Percentiles rank a stretch among this genome's conserved stretches.
phyloP scores from a whole-genome alignment of 2,888 invertebrate species.

The Cheilosia scutellata region DNA sequence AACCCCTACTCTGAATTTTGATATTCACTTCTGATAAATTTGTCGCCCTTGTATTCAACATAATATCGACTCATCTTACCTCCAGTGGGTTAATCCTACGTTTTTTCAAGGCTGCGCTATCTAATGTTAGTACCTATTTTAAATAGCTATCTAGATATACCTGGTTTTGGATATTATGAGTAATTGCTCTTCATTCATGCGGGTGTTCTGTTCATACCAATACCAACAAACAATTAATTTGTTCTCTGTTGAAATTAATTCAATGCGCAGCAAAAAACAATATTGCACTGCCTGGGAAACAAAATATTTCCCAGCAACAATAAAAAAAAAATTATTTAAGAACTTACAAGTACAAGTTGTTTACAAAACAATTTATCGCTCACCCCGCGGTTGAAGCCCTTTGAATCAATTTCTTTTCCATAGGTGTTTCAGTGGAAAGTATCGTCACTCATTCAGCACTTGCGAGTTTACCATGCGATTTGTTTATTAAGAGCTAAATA shows the following conservation, averaged over 20 bases:
- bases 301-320: background rate
- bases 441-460: constrained; percentile 6
- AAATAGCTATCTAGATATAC: too few species aligned
- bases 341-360: constrained; percentile 25
- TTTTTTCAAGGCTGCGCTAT: too few species aligned
- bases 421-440: constrained; percentile 14
- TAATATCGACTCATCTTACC: too few species aligned
- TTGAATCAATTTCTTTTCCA: constrained; percentile 8
- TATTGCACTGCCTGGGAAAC: background rate
- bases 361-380: constrained; percentile 23
- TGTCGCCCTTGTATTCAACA: too few species aligned
- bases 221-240: background rate
- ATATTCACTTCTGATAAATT: too few species aligned
- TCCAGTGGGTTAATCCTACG: too few species aligned
- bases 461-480: background rate
- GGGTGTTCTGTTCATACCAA: too few species aligned
- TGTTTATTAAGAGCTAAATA: constrained; percentile 30
- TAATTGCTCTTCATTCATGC: too few species aligned
- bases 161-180: too few species aligned
- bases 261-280: background rate
- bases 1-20: too few species aligned
- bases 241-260: background rate
- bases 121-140: too few species aligned
- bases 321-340: background rate
- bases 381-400: constrained; percentile 17